Evolutionary conservation across 2,113 vertebrate genomes (phyloP).

Genomic region (Nannospalax galili): DNA sequence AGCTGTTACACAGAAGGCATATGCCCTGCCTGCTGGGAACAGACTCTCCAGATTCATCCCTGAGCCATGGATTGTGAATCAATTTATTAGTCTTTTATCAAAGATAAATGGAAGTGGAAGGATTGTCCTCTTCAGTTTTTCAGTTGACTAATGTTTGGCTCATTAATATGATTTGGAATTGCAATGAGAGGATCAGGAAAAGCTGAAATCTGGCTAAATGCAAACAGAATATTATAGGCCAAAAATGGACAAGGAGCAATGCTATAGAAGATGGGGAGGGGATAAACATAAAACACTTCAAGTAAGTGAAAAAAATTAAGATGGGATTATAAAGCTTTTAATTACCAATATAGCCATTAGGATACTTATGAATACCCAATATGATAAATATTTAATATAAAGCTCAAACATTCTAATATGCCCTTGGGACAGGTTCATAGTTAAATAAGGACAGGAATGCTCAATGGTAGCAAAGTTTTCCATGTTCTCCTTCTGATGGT

Average conservation of each 20-base stretch:
- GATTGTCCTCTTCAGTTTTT: conserved; percentile 58
- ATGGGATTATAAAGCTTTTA: conserved; percentile 47
- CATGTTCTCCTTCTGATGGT: neutral
- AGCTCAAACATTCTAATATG: neutral
- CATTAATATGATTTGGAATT: conserved; percentile 41
- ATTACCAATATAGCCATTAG: neutral
- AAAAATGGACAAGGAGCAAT: neutral
- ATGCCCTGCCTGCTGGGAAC: conserved; percentile 81
- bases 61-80: conserved; percentile 63
- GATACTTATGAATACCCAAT: neutral
- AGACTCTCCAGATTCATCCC: conserved; percentile 72
- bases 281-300: neutral
- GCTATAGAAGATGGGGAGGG: neutral
- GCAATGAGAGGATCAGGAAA: neutral
- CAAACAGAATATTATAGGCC: neutral
- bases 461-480: neutral
- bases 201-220: neutral
- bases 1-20: conserved; percentile 68
- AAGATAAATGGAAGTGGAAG: conserved; percentile 63
- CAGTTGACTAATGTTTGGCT: conserved; percentile 64
- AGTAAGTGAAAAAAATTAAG: neutral
- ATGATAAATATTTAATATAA: neutral
- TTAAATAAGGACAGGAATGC: neutral
- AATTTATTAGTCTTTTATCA: conserved; percentile 68
- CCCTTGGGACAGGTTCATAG: neutral